These are phyloP conservation scores for Athalia rosae DNA, from an alignment of 2,888 invertebrate genomes.

Conservation along the genomic window DNA sequence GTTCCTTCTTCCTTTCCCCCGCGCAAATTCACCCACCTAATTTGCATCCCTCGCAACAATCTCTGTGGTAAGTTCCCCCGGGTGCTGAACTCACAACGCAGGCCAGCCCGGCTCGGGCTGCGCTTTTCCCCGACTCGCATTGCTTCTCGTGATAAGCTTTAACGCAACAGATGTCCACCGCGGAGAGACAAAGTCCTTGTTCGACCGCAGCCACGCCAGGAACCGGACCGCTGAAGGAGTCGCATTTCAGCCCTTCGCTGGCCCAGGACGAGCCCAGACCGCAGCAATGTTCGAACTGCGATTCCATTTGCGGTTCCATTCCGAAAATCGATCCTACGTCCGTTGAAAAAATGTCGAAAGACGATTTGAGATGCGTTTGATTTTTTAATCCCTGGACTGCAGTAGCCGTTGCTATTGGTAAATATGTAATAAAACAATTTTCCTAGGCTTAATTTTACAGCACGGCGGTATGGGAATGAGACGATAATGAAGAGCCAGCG, in stretches of 20 bases:
- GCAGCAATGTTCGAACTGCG: slow-evolving; percentile 74
- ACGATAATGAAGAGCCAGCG: too few relatives aligned
- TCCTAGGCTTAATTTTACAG: too few relatives aligned
- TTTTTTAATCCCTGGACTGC: too few relatives aligned
- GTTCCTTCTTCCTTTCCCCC: not conserved
- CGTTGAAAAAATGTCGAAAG: too few relatives aligned
- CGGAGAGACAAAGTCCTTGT: slow-evolving; percentile 79
- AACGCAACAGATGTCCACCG: slow-evolving; percentile 80
- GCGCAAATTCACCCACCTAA: slow-evolving; percentile 59
- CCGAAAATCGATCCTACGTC: slow-evolving; percentile 18
- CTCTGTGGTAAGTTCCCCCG: slow-evolving; percentile 67
- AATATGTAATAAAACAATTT: too few relatives aligned
- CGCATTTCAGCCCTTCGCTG: slow-evolving; percentile 73
- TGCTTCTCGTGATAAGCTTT: slow-evolving; percentile 72
- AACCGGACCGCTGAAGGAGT: slow-evolving; percentile 75
- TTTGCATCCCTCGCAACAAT: slow-evolving; percentile 71
- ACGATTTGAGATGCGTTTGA: too few relatives aligned
- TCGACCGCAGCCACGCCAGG: slow-evolving; percentile 76
- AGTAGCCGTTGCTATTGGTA: too few relatives aligned
- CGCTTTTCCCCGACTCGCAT: slow-evolving; percentile 75
- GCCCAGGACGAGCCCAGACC: slow-evolving; percentile 75
- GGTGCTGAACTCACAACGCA: slow-evolving; percentile 63
- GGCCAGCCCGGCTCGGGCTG: slow-evolving; percentile 73
- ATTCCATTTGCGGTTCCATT: slow-evolving; percentile 57
- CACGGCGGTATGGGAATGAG: too few relatives aligned